Percentiles rank a stretch among this genome's conserved stretches.
Evolutionary conservation across 2,113 vertebrate genomes (phyloP).

Genomic region (Potamarius usumacintae): DNA sequence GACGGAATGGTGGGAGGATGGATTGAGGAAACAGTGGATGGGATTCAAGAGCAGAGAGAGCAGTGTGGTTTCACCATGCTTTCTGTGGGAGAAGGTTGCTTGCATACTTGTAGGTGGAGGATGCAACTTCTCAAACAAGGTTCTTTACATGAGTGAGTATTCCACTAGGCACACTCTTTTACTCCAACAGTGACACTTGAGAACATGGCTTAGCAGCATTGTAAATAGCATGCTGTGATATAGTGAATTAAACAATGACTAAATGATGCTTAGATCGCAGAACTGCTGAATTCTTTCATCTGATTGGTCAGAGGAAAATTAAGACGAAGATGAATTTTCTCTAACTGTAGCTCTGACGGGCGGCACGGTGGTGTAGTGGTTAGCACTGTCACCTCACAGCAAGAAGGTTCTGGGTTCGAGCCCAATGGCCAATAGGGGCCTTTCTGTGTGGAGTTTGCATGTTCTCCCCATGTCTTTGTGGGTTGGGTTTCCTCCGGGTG

Average conservation of each 20-base stretch:
- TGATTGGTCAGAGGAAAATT: not conserved
- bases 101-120: conserved; percentile 24
- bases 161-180: not conserved
- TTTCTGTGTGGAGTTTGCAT: too few relatives aligned
- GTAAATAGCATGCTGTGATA: not conserved
- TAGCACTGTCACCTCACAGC: too few relatives aligned
- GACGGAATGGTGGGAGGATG: conserved; percentile 54
- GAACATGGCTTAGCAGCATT: not conserved
- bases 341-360: too few relatives aligned
- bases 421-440: too few relatives aligned
- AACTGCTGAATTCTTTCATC: not conserved
- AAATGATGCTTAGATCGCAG: not conserved
- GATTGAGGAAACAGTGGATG: conserved; percentile 47
- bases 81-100: conserved; percentile 27
- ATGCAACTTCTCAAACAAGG: conserved; percentile 11
- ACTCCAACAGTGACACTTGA: not conserved
- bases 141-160: not conserved
- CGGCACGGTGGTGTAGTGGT: too few relatives aligned
- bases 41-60: conserved; percentile 35
- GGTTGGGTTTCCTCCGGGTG: too few relatives aligned
- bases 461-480: too few relatives aligned
- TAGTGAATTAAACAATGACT: not conserved
- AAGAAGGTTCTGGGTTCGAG: too few relatives aligned
- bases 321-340: not conserved
- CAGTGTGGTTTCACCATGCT: conserved; percentile 28